Evolutionary conservation across 2,888 invertebrate species (phyloP).

Genomic region (Eledona agricola): DNA sequence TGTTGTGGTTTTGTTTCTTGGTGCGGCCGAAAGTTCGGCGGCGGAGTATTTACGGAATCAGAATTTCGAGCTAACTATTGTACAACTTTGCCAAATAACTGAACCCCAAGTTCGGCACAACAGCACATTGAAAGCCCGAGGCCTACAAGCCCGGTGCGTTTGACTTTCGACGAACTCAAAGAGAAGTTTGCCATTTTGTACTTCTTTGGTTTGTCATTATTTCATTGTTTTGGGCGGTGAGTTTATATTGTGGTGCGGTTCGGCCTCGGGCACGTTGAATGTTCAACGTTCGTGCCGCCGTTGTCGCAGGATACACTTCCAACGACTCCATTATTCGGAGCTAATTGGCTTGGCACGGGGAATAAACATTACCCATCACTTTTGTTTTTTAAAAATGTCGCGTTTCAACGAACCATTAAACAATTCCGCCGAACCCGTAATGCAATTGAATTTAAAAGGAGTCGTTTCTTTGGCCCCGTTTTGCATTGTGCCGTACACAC

Average conservation of each 20-base stretch:
- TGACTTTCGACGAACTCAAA: constrained; percentile 52
- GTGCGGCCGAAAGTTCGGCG: too few species aligned
- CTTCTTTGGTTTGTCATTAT: constrained; percentile 59
- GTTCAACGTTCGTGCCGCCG: constrained; percentile 14
- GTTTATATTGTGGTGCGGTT: constrained; percentile 47
- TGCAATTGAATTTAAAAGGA: too few species aligned
- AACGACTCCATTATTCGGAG: constrained; percentile 48
- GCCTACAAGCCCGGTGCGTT: constrained; percentile 48
- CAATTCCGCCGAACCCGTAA: too few species aligned
- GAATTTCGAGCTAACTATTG: constrained; percentile 22
- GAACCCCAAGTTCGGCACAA: constrained; percentile 30
- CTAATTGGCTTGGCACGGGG: constrained; percentile 47
- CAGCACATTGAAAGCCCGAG: constrained; percentile 41
- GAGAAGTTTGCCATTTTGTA: constrained; percentile 51
- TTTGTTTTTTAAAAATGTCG: too few species aligned
- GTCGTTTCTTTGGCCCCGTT: too few species aligned
- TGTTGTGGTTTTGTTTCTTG: too few species aligned
- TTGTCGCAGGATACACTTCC: constrained; percentile 32
- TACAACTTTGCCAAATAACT: constrained; percentile 21
- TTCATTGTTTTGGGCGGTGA: constrained; percentile 53
- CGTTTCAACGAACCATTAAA: too few species aligned
- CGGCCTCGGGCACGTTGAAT: constrained; percentile 45
- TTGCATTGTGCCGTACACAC: too few species aligned
- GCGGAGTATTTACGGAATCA: background rate
- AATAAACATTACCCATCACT: too few species aligned